Evolutionary conservation across 1,140 invertebrate genomes (phyloP).

Genomic region (Platorchestia sp.): DNA sequence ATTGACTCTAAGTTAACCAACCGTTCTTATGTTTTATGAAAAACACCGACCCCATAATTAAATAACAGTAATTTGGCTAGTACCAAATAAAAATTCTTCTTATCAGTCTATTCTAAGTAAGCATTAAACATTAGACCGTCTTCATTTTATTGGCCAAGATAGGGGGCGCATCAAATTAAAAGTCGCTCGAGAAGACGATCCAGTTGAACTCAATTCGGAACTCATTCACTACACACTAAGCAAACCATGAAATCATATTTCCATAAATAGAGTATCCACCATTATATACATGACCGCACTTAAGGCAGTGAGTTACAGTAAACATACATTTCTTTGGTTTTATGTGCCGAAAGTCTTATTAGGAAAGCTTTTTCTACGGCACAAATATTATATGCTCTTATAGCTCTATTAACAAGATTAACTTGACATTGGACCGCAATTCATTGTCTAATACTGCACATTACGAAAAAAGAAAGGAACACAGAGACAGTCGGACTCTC

Average conservation of each 20-base stretch:
- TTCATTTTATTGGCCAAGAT: neutral
- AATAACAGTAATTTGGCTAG: neutral
- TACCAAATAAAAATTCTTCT: neutral
- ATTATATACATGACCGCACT: slow-evolving; percentile 1
- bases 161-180: neutral
- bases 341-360: neutral
- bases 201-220: neutral
- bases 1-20: neutral
- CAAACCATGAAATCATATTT: neutral
- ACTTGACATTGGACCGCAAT: neutral
- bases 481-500: neutral
- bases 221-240: neutral
- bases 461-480: neutral
- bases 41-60: neutral
- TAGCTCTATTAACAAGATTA: slow-evolving; percentile 10
- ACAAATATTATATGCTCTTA: neutral
- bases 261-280: neutral
- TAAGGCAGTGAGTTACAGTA: neutral
- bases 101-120: neutral
- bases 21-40: neutral
- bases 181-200: neutral
- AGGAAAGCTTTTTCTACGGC: neutral
- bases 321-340: neutral
- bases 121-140: neutral
- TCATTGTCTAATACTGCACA: neutral